Percentiles rank a stretch among this genome's conserved stretches.
Conservation (phyloP, 2,888 invertebrate genomes). For the Parnassius apollo region DNA sequence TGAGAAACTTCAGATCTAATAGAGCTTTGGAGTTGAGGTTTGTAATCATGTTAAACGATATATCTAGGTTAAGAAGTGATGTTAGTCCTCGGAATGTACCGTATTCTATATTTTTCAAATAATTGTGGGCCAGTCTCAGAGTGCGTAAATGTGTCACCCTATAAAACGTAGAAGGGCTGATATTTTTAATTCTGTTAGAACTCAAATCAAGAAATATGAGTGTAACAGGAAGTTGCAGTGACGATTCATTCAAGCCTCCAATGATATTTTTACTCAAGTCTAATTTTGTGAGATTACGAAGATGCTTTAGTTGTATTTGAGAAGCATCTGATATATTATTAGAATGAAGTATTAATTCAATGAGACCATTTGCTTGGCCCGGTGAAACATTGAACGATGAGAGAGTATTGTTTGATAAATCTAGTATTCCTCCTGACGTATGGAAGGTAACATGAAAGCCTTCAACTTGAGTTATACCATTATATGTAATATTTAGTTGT, state of each 20-base stretch:
- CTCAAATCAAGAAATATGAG: constrained; percentile 54
- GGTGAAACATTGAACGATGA: constrained; percentile 48
- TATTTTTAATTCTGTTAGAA: constrained; percentile 48
- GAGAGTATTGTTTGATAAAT: constrained; percentile 63
- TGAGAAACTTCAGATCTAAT: constrained; percentile 56
- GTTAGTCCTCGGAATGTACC: constrained; percentile 58
- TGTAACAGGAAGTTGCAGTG: constrained; percentile 51
- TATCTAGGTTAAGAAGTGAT: constrained; percentile 43
- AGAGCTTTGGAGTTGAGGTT: constrained; percentile 58
- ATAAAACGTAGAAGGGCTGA: constrained; percentile 58
- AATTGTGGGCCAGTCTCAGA: constrained; percentile 56
- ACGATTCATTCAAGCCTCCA: constrained; percentile 43
- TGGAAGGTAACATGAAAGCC: constrained; percentile 59
- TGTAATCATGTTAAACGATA: constrained; percentile 49
- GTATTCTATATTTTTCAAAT: constrained; percentile 49
- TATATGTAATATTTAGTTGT: constrained; percentile 59
- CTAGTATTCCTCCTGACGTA: constrained; percentile 58
- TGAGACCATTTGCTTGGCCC: constrained; percentile 53
- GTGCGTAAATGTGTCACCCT: constrained; percentile 45
- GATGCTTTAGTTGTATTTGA: constrained; percentile 48
- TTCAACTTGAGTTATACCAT: constrained; percentile 48
- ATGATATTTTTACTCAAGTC: constrained; percentile 60
- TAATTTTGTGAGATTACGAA: constrained; percentile 48
- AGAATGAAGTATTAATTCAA: constrained; percentile 48
- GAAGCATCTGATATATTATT: constrained; percentile 58